Conservation (phyloP, 1,140 invertebrate genomes). For the Samia ricini region DNA sequence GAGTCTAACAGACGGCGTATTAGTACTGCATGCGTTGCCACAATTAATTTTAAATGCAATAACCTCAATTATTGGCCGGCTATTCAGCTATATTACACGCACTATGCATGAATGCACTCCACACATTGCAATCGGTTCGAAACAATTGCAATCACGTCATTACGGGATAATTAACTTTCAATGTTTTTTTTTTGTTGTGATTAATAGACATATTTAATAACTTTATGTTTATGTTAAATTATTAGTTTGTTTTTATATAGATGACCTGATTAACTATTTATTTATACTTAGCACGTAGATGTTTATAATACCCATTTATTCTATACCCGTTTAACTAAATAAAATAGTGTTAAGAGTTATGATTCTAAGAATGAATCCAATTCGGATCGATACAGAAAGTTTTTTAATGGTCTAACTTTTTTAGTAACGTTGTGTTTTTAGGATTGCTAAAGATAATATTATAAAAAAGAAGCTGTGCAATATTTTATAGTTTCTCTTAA, state of each 20-base stretch:
- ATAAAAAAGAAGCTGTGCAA: too few species aligned
- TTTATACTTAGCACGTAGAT: not conserved
- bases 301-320: too few species aligned
- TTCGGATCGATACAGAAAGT: too few species aligned
- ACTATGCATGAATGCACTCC: constrained; percentile 25
- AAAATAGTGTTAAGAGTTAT: too few species aligned
- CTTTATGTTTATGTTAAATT: not conserved
- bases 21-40: constrained; percentile 36
- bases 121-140: constrained; percentile 19
- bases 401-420: not conserved
- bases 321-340: too few species aligned
- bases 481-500: not conserved
- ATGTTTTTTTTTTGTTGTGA: not conserved
- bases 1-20: constrained; percentile 23
- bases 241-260: not conserved
- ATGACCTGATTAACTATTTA: not conserved
- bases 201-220: not conserved
- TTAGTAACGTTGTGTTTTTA: too few species aligned
- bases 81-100: constrained; percentile 32
- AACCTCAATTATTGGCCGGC: constrained; percentile 48
- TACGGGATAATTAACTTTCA: constrained; percentile 16
- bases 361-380: too few species aligned
- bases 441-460: too few species aligned
- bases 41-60: constrained; percentile 62
- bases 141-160: constrained; percentile 24